A percentile compares a stretch with the other conserved stretches of the same genome.
Conservation (phyloP, 2,797 vertebrate genomes). For the Gallirallus australis region DNA sequence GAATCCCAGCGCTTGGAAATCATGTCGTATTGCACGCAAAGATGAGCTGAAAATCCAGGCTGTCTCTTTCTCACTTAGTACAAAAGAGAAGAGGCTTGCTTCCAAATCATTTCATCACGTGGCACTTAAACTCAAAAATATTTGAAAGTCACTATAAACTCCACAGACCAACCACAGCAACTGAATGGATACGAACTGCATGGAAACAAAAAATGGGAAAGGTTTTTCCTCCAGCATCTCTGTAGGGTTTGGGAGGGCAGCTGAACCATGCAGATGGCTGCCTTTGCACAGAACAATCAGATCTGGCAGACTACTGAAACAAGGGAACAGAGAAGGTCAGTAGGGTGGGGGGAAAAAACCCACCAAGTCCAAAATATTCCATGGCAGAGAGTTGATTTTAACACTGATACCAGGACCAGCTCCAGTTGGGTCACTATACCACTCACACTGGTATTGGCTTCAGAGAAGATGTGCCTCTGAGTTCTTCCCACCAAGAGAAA, state of each 20-base stretch:
- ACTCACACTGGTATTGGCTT: not conserved
- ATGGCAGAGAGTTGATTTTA: not conserved
- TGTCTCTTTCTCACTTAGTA: not conserved
- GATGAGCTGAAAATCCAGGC: not conserved
- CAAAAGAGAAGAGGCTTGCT: not conserved
- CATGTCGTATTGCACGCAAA: not conserved
- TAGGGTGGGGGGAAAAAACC: not conserved
- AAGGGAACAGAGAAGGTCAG: not conserved
- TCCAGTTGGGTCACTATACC: not conserved
- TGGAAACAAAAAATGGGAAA: fast-evolving
- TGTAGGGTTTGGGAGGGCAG: not conserved
- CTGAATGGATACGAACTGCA: not conserved
- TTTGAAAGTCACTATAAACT: not conserved
- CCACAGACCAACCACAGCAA: not conserved
- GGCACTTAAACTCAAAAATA: not conserved
- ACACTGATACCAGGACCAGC: not conserved
- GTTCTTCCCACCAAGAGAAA: not conserved
- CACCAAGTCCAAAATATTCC: not conserved
- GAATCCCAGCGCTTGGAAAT: not conserved
- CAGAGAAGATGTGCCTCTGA: not conserved
- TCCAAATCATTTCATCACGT: not conserved
- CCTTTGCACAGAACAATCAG: not conserved
- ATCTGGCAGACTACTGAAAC: not conserved
- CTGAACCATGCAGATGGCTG: not conserved
- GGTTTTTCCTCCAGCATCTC: not conserved